Conservation (phyloP, 1,140 invertebrate genomes). For the Charaxes varanes region DNA sequence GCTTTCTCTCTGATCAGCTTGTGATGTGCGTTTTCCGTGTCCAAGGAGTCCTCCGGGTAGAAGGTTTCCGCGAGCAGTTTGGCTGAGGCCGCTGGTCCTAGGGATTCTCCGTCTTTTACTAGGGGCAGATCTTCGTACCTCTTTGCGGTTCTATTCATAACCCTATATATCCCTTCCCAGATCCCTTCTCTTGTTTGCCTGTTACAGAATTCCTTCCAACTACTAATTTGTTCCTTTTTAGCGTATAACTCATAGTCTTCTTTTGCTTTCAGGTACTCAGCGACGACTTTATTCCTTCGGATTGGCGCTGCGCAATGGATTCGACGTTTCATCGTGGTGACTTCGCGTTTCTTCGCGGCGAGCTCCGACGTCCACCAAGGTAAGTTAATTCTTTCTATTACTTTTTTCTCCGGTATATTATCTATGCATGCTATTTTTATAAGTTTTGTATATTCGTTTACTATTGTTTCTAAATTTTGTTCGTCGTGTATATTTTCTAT, state of each 20-base stretch:
- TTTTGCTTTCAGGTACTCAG: constrained; percentile 10
- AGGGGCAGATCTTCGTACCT: constrained; percentile 16
- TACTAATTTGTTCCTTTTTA: constrained; percentile 7
- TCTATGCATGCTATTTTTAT: too few species aligned
- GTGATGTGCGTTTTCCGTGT: constrained; percentile 6
- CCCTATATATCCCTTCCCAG: constrained; percentile 14
- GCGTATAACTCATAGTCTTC: constrained; percentile 1
- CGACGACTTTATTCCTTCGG: too few species aligned
- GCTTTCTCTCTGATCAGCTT: constrained; percentile 4
- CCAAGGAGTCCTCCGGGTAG: constrained; percentile 12
- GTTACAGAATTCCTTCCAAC: constrained; percentile 24
- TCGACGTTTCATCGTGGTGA: background rate
- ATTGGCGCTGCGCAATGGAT: background rate
- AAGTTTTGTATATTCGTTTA: background rate
- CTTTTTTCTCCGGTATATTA: background rate
- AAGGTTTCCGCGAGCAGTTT: constrained; percentile 19
- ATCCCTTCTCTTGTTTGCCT: too few species aligned
- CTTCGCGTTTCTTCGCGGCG: too few species aligned
- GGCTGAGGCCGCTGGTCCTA: constrained; percentile 8
- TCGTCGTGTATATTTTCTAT: background rate
- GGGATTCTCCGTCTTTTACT: background rate
- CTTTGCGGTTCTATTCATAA: background rate
- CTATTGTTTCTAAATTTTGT: background rate
- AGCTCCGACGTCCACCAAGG: background rate
- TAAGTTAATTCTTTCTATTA: background rate